A percentile compares a stretch with the other conserved stretches of the same genome.
phyloP scores from a whole-genome alignment of 2,888 invertebrate genomes.

The Trichopria drosophilae region DNA sequence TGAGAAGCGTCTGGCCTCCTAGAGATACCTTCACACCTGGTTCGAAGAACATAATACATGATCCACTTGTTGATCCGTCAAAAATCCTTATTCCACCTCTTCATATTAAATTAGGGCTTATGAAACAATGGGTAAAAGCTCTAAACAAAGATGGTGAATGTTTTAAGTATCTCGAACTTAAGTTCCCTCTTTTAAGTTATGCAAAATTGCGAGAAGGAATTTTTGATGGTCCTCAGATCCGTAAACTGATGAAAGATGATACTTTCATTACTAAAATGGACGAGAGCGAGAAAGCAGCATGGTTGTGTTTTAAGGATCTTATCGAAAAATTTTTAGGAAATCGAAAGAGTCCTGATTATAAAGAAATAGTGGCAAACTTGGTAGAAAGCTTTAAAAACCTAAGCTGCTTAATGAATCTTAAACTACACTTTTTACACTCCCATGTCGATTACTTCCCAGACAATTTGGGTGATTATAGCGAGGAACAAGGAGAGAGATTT shows the following conservation, averaged over 20 bases:
- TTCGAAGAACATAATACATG: background rate
- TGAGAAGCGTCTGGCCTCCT: constrained; percentile 1
- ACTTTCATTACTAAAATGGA: constrained; percentile 28
- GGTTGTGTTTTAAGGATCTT: constrained; percentile 25
- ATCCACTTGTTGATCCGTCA: background rate
- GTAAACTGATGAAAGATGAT: constrained; percentile 16
- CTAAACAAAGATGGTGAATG: constrained; percentile 2
- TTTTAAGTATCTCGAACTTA: background rate
- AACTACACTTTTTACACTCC: constrained; percentile 45
- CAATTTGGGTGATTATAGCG: constrained; percentile 46
- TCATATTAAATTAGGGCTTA: background rate
- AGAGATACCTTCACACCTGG: background rate
- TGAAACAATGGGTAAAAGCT: background rate
- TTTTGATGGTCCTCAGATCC: constrained; percentile 27
- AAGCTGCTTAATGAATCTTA: constrained; percentile 41
- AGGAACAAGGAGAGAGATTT: constrained; percentile 49
- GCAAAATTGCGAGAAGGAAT: too few relatives aligned
- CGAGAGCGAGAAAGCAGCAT: constrained; percentile 27
- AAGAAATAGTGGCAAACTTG: constrained; percentile 34
- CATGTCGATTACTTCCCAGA: constrained; percentile 47
- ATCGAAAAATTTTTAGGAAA: constrained; percentile 34
- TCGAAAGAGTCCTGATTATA: constrained; percentile 31
- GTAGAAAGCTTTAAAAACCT: constrained; percentile 27
- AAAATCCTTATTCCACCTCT: constrained; percentile 7
- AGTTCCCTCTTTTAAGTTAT: too few relatives aligned